Percentiles rank a stretch among this genome's conserved stretches.
Evolutionary conservation across 2,888 invertebrate species (phyloP).

Genomic region (Allygus modestus): DNA sequence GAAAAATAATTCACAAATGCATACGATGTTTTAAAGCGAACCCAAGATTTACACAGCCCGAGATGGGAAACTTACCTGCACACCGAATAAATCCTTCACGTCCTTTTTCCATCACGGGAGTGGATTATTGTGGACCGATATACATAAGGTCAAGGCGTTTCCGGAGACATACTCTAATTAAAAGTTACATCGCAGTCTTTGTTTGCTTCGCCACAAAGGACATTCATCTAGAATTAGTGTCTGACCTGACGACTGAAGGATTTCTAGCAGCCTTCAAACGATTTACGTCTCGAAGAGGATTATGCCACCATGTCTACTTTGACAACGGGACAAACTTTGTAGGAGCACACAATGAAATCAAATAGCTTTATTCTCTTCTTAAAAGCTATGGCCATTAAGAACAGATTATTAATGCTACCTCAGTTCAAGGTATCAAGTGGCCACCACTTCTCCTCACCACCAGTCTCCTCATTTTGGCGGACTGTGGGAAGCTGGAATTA

Average conservation of each 20-base stretch:
- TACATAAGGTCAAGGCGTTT: conserved; percentile 6
- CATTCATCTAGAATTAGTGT: conserved; percentile 71
- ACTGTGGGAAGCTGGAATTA: conserved; percentile 72
- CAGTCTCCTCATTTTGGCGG: conserved; percentile 72
- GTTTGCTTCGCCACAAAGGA: conserved; percentile 70
- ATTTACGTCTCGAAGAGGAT: conserved; percentile 70
- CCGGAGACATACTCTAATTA: conserved; percentile 59
- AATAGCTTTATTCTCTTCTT: conserved; percentile 34
- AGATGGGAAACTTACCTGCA: too few species aligned
- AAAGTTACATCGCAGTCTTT: conserved; percentile 67
- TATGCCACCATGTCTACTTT: conserved; percentile 68
- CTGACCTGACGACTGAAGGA: conserved; percentile 70
- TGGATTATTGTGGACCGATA: conserved; percentile 69
- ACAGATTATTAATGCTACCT: conserved; percentile 47
- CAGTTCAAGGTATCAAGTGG: conserved; percentile 70
- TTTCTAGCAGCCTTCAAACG: conserved; percentile 70
- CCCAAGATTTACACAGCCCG: too few species aligned
- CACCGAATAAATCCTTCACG: too few species aligned
- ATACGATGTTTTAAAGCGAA: too few species aligned
- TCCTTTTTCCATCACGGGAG: too few species aligned
- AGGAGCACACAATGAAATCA: conserved; percentile 69
- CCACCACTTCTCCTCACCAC: conserved; percentile 71
- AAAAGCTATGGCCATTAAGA: not conserved
- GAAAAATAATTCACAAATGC: too few species aligned
- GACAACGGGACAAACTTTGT: conserved; percentile 72